phyloP scores from a whole-genome alignment of 2,113 vertebrate genomes.

The Lepisosteus oculatus region DNA sequence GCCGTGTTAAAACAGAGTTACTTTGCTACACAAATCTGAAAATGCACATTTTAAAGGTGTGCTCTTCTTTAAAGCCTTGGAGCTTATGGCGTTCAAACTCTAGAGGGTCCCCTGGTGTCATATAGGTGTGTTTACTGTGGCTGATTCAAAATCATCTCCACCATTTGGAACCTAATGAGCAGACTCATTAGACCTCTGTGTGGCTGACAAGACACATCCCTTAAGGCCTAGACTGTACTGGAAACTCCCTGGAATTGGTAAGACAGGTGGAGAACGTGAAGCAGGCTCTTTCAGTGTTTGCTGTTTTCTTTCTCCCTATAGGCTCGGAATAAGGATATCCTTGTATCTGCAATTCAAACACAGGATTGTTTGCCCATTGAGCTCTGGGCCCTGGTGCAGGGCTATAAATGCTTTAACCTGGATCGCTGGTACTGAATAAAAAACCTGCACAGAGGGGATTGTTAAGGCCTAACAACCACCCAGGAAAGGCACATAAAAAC shows the following conservation, averaged over 20 bases:
- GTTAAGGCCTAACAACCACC: conserved; percentile 2
- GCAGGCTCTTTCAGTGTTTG: not conserved
- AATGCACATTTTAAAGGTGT: conserved; percentile 17
- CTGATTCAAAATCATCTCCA: conserved; percentile 50
- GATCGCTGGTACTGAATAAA: not conserved
- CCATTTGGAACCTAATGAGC: conserved; percentile 29
- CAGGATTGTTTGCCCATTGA: not conserved
- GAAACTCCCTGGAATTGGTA: conserved; percentile 1
- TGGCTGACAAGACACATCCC: not conserved
- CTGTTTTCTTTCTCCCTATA: not conserved
- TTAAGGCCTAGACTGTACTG: not conserved
- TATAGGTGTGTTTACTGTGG: conserved; percentile 42
- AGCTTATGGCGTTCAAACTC: conserved; percentile 44
- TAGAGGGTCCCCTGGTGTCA: too few relatives aligned
- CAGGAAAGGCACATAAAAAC: not conserved
- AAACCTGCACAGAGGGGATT: not conserved
- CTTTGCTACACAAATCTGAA: conserved; percentile 4
- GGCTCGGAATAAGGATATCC: not conserved
- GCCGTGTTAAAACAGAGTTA: not conserved
- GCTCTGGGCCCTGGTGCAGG: not conserved
- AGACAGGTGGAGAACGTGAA: not conserved
- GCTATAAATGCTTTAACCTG: not conserved
- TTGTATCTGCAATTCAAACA: not conserved
- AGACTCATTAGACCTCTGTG: conserved; percentile 35
- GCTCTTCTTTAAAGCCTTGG: conserved; percentile 28